A percentile compares a stretch with the other conserved stretches of the same genome.
Conservation (phyloP, 2,888 invertebrate species). For the Phyllotreta striolata region DNA sequence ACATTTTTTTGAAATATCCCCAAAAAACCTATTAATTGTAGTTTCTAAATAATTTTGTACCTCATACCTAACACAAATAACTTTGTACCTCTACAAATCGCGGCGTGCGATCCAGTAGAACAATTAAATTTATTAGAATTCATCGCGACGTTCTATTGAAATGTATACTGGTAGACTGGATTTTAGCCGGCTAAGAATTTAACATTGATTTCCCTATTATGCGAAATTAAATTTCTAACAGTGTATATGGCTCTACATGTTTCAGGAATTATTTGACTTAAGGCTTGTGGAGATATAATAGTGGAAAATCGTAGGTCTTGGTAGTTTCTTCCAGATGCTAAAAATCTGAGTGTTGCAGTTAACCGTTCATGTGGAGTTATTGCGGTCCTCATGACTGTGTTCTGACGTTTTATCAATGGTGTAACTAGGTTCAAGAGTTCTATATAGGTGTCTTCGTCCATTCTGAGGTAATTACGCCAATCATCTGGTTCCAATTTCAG, state of each 20-base stretch:
- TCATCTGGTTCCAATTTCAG: slow-evolving; percentile 38
- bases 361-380: slow-evolving; percentile 42
- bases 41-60: no score
- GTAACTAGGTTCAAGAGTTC: slow-evolving; percentile 41
- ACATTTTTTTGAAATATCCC: no score
- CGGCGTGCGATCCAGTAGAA: no score
- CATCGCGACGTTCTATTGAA: no score
- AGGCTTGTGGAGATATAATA: slow-evolving; percentile 40
- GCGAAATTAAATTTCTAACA: no score
- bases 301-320: slow-evolving; percentile 34
- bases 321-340: slow-evolving; percentile 39
- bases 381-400: slow-evolving; percentile 40
- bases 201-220: no score
- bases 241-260: slow-evolving; percentile 40
- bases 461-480: slow-evolving; percentile 44
- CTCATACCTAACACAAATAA: no score
- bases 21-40: no score
- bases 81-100: no score
- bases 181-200: no score
- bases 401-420: slow-evolving; percentile 40
- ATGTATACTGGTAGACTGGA: no score
- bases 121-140: no score
- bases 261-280: slow-evolving; percentile 41
- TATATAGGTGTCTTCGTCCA: slow-evolving; percentile 42
- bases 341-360: slow-evolving; percentile 34